Evolutionary conservation across 1,140 invertebrate genomes (phyloP).

Genomic region (Drosophila quadrilineata): DNA sequence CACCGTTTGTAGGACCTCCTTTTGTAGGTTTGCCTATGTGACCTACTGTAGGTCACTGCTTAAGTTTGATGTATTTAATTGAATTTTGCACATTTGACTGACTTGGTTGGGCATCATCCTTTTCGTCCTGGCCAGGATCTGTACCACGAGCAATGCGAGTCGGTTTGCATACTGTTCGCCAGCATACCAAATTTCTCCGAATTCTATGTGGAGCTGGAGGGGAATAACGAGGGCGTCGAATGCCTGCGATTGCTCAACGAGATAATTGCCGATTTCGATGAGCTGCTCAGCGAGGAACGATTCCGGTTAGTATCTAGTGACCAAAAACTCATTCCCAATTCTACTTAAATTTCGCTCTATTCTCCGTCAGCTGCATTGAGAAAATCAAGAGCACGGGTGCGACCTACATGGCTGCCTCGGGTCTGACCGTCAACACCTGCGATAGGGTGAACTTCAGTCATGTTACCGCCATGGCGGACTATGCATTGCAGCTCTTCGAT

Average conservation of each 20-base stretch:
- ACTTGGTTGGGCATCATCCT: too few species aligned
- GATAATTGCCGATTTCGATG: constrained; percentile 98
- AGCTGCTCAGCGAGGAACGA: constrained; percentile 91
- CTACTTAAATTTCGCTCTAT: neutral
- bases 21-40: neutral
- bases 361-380: constrained; percentile 87
- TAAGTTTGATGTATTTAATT: constrained; percentile 3
- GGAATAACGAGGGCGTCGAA: constrained; percentile 97
- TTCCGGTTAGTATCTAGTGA: constrained; percentile 84
- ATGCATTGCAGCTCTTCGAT: constrained; percentile 91
- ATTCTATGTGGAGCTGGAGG: constrained; percentile 97
- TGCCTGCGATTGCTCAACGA: constrained; percentile 96
- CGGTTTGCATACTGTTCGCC: constrained; percentile 97
- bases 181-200: constrained; percentile 98
- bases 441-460: constrained; percentile 90
- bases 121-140: constrained; percentile 90
- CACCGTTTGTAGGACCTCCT: too few species aligned
- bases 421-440: constrained; percentile 89
- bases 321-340: neutral
- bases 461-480: constrained; percentile 95
- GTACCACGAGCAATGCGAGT: constrained; percentile 97
- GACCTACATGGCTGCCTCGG: constrained; percentile 98
- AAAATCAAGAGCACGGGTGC: constrained; percentile 98
- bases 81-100: constrained; percentile 18
- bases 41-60: neutral